phyloP scores from a whole-genome alignment of 2,797 vertebrate genomes.

The Hippocampus kuda region DNA sequence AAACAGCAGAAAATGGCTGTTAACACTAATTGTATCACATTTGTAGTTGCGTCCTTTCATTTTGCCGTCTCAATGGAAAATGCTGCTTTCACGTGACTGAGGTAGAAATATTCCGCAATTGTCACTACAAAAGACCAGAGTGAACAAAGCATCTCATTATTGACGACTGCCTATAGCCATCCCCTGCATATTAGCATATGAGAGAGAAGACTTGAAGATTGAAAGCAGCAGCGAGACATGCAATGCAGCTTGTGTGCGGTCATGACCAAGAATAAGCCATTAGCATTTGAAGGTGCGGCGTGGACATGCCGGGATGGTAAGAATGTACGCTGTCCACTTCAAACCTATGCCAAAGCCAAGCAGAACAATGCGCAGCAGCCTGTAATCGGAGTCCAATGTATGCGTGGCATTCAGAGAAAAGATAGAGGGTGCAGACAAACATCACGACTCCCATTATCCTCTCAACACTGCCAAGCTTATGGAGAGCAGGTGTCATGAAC shows the following conservation, averaged over 20 bases:
- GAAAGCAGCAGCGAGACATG: conserved; percentile 41
- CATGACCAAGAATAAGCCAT: conserved; percentile 67
- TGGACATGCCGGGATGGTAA: conserved; percentile 53
- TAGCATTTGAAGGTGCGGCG: conserved; percentile 66
- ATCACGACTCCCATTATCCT: conserved; percentile 53
- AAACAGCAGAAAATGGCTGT: conserved; percentile 13
- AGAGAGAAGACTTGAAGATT: conserved; percentile 34
- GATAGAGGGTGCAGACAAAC: conserved; percentile 45
- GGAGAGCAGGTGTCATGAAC: conserved; percentile 40
- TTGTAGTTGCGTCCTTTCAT: conserved; percentile 32
- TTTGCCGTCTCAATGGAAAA: conserved; percentile 19
- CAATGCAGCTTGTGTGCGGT: conserved; percentile 56
- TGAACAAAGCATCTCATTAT: conserved; percentile 32
- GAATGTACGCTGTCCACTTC: conserved; percentile 63
- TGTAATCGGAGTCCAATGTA: conserved; percentile 52
- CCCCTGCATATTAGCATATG: conserved; percentile 42
- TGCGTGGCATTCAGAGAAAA: conserved; percentile 49
- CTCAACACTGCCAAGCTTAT: conserved; percentile 39
- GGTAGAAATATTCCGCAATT: conserved; percentile 38
- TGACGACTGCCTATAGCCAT: conserved; percentile 28
- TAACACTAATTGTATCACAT: conserved; percentile 19
- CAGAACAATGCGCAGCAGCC: conserved; percentile 37
- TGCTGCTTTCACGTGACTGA: conserved; percentile 18
- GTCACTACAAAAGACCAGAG: conserved; percentile 43
- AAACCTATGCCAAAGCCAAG: conserved; percentile 51